phyloP scores from a whole-genome alignment of 2,113 vertebrate species.

The Marmota flaviventris region DNA sequence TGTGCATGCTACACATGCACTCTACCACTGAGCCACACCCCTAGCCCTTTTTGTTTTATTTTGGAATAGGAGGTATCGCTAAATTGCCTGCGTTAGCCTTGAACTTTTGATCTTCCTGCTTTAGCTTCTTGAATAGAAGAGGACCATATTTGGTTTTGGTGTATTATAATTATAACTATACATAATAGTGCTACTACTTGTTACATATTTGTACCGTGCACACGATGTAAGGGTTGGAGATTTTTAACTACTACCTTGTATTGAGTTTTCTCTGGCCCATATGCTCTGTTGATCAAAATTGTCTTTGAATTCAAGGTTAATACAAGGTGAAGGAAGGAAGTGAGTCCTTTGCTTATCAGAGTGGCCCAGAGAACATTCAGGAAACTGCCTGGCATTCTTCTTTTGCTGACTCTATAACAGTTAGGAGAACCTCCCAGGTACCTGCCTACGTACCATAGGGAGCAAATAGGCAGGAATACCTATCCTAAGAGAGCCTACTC shows the following conservation, averaged over 20 bases:
- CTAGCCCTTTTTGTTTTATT: neutral
- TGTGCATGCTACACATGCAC: neutral
- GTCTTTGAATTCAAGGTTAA: neutral
- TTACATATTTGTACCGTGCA: too few relatives aligned
- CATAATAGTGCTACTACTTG: too few relatives aligned
- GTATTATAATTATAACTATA: too few relatives aligned
- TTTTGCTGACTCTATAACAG: neutral
- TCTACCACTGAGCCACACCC: neutral
- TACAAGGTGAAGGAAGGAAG: neutral
- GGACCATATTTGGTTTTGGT: too few relatives aligned
- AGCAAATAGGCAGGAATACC: neutral
- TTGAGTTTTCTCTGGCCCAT: neutral
- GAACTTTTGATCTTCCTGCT: neutral
- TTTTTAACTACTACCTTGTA: neutral
- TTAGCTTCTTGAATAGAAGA: neutral
- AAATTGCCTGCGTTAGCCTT: neutral
- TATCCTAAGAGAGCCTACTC: neutral
- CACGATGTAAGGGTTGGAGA: neutral
- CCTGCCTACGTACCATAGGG: neutral
- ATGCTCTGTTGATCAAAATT: slow-evolving; percentile 1
- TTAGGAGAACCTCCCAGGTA: neutral
- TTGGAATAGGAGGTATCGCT: too few relatives aligned
- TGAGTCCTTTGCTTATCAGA: neutral
- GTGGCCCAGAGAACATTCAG: neutral
- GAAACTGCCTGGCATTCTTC: neutral